A percentile compares a stretch with the other conserved stretches of the same genome.
Evolutionary conservation across 2,888 invertebrate species (phyloP).

Genomic region (Tenthredo distinguenda): DNA sequence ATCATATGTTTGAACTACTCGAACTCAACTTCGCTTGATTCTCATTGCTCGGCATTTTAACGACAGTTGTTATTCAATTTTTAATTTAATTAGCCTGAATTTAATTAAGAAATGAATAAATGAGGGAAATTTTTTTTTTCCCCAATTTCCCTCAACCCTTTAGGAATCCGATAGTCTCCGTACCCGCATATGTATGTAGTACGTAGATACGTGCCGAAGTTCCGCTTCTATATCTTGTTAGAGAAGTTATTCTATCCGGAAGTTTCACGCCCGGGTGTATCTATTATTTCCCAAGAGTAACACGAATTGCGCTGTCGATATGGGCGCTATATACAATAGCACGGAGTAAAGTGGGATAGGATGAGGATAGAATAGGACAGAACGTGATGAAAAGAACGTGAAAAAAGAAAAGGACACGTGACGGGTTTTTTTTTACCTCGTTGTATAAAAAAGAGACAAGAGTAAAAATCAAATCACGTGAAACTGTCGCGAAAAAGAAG

Average conservation of each 20-base stretch:
- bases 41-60: not conserved
- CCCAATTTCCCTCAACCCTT: too few relatives aligned
- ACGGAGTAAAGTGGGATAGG: not conserved
- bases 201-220: not conserved
- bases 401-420: not conserved
- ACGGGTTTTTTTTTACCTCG: not conserved
- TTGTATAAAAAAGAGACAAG: not conserved
- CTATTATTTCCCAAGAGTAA: slow-evolving; percentile 13
- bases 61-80: not conserved
- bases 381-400: not conserved
- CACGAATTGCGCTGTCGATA: not conserved
- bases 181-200: too few relatives aligned
- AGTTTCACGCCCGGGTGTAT: not conserved
- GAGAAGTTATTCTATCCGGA: not conserved
- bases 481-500: not conserved
- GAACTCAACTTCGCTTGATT: not conserved
- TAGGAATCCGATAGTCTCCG: too few relatives aligned
- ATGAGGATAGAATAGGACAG: not conserved
- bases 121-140: too few relatives aligned
- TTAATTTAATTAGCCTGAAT: not conserved
- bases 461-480: not conserved
- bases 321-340: not conserved
- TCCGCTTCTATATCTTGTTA: not conserved
- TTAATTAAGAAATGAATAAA: too few relatives aligned
- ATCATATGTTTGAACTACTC: not conserved